These are phyloP conservation scores for Scytalopus superciliaris DNA, from an alignment of 2,113 vertebrate species.

Conservation along the genomic window DNA sequence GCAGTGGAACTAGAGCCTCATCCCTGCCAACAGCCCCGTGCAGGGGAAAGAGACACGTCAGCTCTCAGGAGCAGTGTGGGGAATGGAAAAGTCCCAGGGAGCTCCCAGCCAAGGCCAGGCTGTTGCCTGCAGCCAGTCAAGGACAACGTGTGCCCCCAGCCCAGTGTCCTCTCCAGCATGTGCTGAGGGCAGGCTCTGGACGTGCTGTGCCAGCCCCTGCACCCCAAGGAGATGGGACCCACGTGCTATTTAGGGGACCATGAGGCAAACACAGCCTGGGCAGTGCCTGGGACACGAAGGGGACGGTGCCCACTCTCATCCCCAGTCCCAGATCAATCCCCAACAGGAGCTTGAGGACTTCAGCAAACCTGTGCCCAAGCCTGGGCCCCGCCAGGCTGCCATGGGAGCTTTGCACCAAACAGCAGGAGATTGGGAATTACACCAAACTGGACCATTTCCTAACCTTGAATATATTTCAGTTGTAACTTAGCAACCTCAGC, in stretches of 20 bases:
- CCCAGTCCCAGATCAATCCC: rapidly evolving
- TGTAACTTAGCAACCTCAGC: slow-evolving; percentile 1
- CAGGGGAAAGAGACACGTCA: neutral
- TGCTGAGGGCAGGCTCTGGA: neutral
- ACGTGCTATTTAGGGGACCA: rapidly evolving
- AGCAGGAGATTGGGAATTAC: neutral
- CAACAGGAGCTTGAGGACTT: neutral
- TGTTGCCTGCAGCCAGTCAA: neutral
- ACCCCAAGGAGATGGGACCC: neutral
- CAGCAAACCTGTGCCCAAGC: neutral
- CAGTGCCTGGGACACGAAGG: neutral
- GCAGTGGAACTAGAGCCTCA: rapidly evolving
- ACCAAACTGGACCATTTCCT: neutral
- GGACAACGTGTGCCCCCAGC: neutral
- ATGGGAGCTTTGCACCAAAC: neutral
- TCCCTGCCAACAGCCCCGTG: neutral
- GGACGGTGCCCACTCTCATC: neutral
- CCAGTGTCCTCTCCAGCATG: rapidly evolving
- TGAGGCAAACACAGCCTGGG: rapidly evolving
- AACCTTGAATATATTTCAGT: neutral
- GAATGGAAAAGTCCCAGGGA: slow-evolving; percentile 41
- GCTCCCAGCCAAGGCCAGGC: neutral
- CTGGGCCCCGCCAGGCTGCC: rapidly evolving
- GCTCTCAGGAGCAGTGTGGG: neutral
- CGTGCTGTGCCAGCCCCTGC: neutral